These are phyloP conservation scores for Poeciliopsis turneri DNA, from an alignment of 2,797 vertebrate species.

Conservation along the genomic window DNA sequence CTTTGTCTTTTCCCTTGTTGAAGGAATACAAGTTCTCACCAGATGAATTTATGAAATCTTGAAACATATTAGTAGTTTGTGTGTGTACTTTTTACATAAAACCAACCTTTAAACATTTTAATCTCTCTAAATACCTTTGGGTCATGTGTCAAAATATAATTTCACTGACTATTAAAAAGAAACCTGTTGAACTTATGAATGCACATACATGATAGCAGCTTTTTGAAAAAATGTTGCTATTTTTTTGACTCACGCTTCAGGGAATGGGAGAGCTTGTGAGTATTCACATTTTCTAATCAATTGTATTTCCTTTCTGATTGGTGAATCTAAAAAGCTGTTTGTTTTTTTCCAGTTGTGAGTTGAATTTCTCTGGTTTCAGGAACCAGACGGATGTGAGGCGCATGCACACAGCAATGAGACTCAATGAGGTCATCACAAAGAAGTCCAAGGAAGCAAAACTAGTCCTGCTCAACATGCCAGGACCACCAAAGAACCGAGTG, in stretches of 20 bases:
- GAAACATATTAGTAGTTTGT: background rate
- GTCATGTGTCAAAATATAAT: background rate
- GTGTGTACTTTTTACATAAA: background rate
- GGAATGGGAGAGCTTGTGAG: constrained; percentile 98
- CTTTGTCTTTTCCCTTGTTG: background rate
- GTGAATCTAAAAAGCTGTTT: background rate
- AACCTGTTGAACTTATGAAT: background rate
- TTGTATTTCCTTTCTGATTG: background rate
- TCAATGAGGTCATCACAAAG: constrained; percentile 94
- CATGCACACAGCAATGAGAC: constrained; percentile 96
- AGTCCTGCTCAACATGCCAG: constrained; percentile 97
- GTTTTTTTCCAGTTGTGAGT: background rate
- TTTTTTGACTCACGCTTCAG: constrained; percentile 82
- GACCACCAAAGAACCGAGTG: constrained; percentile 92
- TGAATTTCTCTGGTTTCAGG: constrained; percentile 70
- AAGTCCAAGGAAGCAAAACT: constrained; percentile 96
- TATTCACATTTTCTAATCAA: constrained; percentile 48
- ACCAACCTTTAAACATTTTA: background rate
- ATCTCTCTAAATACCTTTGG: background rate
- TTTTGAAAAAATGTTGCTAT: constrained; percentile 14
- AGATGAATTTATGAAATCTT: background rate
- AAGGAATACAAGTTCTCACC: background rate
- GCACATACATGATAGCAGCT: background rate
- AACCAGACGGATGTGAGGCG: constrained; percentile 92
- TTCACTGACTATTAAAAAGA: background rate